Conservation (phyloP, 2,888 invertebrate species). For the Allophyes oxyacanthae region DNA sequence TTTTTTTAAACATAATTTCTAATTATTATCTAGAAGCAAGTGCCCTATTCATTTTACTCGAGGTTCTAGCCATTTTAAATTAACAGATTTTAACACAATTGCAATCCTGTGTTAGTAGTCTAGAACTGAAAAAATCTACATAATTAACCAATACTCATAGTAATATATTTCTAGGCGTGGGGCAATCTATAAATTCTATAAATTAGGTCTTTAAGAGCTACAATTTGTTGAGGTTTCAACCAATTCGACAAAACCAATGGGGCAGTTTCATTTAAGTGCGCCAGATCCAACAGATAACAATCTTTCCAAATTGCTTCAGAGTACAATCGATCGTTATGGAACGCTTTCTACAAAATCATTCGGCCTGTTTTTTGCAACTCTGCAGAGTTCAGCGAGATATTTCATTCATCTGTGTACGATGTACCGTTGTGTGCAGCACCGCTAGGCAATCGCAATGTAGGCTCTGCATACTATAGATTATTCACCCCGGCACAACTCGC, state of each 20-base stretch:
- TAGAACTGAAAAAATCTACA: neutral
- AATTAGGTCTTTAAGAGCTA: too few species aligned
- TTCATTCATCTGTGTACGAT: slow-evolving; percentile 56
- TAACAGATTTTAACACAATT: too few species aligned
- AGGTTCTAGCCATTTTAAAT: too few species aligned
- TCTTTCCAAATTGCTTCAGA: slow-evolving; percentile 17
- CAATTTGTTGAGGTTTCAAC: neutral
- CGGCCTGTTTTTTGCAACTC: slow-evolving; percentile 33
- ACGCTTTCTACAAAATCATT: slow-evolving; percentile 24
- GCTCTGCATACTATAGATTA: slow-evolving; percentile 67
- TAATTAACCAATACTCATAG: too few species aligned
- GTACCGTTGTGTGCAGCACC: slow-evolving; percentile 66
- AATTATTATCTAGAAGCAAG: too few species aligned
- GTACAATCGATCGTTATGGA: slow-evolving; percentile 24
- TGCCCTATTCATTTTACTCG: too few species aligned
- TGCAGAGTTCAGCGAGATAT: slow-evolving; percentile 38
- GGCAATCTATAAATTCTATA: too few species aligned
- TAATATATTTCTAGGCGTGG: too few species aligned
- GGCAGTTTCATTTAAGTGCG: neutral
- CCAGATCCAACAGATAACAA: slow-evolving; percentile 24
- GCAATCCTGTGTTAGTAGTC: too few species aligned
- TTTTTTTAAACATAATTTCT: too few species aligned
- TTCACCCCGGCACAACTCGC: slow-evolving; percentile 69
- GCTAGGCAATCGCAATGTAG: slow-evolving; percentile 58
- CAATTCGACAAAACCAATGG: neutral